Evolutionary conservation across 2,113 vertebrate genomes (phyloP), one percentile per base, ranked within the genome.

Genomic region (Penelope pileata): DNA sequence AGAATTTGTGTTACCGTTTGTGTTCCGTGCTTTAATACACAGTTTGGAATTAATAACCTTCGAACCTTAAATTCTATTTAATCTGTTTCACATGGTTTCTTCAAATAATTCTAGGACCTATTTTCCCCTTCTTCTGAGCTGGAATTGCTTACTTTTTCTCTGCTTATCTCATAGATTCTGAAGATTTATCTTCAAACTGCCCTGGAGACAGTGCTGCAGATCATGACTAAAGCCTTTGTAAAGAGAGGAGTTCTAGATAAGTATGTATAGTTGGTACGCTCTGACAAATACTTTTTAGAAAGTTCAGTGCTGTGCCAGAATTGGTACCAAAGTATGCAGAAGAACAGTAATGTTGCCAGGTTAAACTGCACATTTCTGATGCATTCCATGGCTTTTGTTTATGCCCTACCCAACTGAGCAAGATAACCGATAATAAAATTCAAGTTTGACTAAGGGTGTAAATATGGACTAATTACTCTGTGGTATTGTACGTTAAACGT

Each of bases 141-240:
- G 29, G 10, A 51, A 32, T 89, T 86, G 58, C 32, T 85, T 38
- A 68, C 79, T 92, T 60, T 66, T 60, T 32, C 72, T 68, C n/a
- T 91, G 82, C 34, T 83, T 94, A 56, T 83, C 73, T 90, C 91
- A 36, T 96, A 99, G 99, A 98, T 96, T 96, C 98, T 82, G 98
- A 99, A 68, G 99, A 99, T 90, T 93, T 99, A 48, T 97, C 97
- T 91, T 94, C 98, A 22, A 99, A 99, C 73, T 99, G 99, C 96
- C 99, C 99, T 16, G 99, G 99, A 45, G 98, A 98, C 93, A 98
- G 98, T 88, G 98, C 98, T 96, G 98, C 98, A 85, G 98, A 99
- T 88, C 99, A 99, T 14, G 98, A 99, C 90, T 98, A 80, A 97
- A 82, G 42, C 56, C 48, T 16, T 86, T 56, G 72, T 89, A 86